phyloP scores from a whole-genome alignment of 2,888 invertebrate species.

The Caenorhabditis angaria region DNA sequence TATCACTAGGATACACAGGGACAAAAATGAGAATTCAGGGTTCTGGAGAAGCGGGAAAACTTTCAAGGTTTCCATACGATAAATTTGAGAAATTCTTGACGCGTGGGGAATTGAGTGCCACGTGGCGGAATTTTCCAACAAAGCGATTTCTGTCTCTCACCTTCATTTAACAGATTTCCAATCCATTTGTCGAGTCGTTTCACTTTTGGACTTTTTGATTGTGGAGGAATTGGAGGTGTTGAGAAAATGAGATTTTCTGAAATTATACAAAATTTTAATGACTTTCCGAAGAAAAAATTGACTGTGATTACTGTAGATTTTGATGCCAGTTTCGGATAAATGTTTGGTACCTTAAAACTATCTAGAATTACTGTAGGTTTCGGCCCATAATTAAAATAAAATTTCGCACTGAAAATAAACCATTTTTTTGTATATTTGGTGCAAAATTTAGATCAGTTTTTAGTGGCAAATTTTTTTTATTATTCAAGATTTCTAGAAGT shows the following conservation, averaged over 20 bases:
- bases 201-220: constrained; percentile 19
- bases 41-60: too few relatives aligned
- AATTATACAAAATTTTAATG: background rate
- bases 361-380: background rate
- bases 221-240: constrained; percentile 22
- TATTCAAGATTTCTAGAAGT: too few relatives aligned
- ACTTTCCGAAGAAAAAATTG: background rate
- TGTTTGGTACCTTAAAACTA: background rate
- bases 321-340: background rate
- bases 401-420: background rate
- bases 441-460: too few relatives aligned
- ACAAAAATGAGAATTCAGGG: too few relatives aligned
- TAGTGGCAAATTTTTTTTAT: too few relatives aligned
- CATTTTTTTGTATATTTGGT: too few relatives aligned
- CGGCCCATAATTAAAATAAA: background rate
- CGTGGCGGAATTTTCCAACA: background rate
- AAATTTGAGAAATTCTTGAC: too few relatives aligned
- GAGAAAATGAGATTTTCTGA: too few relatives aligned
- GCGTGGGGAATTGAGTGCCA: too few relatives aligned
- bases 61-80: too few relatives aligned
- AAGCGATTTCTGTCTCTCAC: too few relatives aligned
- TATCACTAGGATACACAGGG: too few relatives aligned
- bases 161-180: constrained; percentile 38
- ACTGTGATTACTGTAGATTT: background rate
- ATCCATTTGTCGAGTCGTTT: constrained; percentile 51